Evolutionary conservation across 2,888 invertebrate genomes (phyloP).

Genomic region (Ptycholaimellus sp.): DNA sequence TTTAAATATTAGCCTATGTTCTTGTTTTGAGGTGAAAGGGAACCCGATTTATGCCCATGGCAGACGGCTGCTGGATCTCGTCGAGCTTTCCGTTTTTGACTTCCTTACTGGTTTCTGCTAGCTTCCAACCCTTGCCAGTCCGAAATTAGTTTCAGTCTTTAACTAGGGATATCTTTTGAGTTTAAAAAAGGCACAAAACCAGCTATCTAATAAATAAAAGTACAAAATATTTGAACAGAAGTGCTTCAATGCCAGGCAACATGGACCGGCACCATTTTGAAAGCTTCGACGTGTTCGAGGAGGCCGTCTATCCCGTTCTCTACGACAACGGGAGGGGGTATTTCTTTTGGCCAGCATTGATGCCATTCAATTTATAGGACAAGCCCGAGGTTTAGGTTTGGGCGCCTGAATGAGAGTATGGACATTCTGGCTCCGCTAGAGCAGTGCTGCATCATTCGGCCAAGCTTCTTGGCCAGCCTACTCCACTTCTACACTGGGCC

Average conservation of each 20-base stretch:
- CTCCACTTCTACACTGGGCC: conserved; percentile 32
- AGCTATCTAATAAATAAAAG: too few relatives aligned
- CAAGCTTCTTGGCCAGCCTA: conserved; percentile 52
- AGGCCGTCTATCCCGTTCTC: conserved; percentile 70
- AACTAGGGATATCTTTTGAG: too few relatives aligned
- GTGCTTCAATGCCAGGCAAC: too few relatives aligned
- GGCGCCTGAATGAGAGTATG: conserved; percentile 62
- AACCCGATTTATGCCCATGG: conserved; percentile 67
- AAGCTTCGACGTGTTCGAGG: conserved; percentile 73
- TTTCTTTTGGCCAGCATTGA: too few relatives aligned
- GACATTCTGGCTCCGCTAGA: conserved; percentile 70
- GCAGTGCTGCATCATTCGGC: conserved; percentile 71
- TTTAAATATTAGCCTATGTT: too few relatives aligned
- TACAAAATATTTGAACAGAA: too few relatives aligned
- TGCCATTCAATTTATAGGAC: too few relatives aligned
- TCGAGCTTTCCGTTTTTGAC: conserved; percentile 87
- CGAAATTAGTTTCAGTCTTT: too few relatives aligned
- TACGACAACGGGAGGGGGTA: conserved; percentile 71
- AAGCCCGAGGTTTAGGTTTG: conserved; percentile 37
- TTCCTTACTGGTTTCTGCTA: conserved; percentile 79
- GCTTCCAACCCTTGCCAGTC: too few relatives aligned
- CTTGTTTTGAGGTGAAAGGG: too few relatives aligned
- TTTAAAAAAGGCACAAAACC: too few relatives aligned
- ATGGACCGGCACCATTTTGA: conserved; percentile 97
- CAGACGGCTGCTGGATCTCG: conserved; percentile 60